These are phyloP conservation scores for Rhingia campestris DNA, from an alignment of 2,888 invertebrate genomes.

Conservation along the genomic window DNA sequence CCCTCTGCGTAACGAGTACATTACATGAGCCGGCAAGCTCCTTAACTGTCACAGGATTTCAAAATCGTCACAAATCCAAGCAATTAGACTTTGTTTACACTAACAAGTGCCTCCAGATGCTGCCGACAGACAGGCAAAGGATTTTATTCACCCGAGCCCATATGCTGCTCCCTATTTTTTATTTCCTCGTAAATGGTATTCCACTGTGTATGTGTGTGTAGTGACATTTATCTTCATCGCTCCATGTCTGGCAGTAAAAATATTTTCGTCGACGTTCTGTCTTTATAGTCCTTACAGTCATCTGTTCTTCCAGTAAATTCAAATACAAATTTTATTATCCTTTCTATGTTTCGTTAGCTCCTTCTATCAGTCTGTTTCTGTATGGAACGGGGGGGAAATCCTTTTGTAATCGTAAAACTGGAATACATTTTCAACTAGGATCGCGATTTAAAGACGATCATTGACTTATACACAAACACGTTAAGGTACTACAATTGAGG, in stretches of 20 bases:
- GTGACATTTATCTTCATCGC: constrained; percentile 44
- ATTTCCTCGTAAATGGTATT: constrained; percentile 3
- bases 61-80: constrained; percentile 37
- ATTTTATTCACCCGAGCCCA: constrained; percentile 13
- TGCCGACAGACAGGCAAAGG: constrained; percentile 31
- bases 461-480: not conserved
- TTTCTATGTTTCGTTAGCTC: constrained; percentile 27
- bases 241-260: constrained; percentile 31
- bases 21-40: not conserved
- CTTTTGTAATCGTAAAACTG: constrained; percentile 43
- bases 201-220: not conserved
- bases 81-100: constrained; percentile 53
- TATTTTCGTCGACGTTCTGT: constrained; percentile 35
- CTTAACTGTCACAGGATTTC: constrained; percentile 9
- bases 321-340: constrained; percentile 60
- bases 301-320: constrained; percentile 48
- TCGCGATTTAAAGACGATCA: constrained; percentile 20
- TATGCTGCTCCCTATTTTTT: constrained; percentile 15
- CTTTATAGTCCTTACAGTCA: constrained; percentile 38
- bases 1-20: no score
- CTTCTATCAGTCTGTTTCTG: not conserved
- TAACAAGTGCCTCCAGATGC: constrained; percentile 40
- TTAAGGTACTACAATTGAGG: not conserved
- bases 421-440: constrained; percentile 36
- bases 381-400: constrained; percentile 11